These are phyloP conservation scores for Eulimnadia texana DNA, from an alignment of 1,140 invertebrate genomes.

Conservation along the genomic window DNA sequence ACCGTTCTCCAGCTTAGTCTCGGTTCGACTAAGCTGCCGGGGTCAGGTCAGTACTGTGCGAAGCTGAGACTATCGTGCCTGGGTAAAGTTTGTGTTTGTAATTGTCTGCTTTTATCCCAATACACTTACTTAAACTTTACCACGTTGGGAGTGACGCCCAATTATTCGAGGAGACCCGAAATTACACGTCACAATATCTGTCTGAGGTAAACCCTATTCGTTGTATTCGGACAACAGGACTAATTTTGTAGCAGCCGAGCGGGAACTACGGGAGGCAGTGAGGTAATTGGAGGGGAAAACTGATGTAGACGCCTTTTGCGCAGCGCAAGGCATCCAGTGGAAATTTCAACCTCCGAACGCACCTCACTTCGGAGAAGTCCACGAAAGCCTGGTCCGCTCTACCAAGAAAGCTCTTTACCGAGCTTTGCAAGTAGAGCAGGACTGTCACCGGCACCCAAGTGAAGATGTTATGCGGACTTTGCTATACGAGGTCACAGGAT, in stretches of 20 bases:
- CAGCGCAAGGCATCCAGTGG: conserved; percentile 25
- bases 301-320: conserved; percentile 17
- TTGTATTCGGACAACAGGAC: conserved; percentile 27
- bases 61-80: too few relatives aligned
- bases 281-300: conserved; percentile 23
- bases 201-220: conserved; percentile 27
- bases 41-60: too few relatives aligned
- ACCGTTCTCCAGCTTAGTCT: too few relatives aligned
- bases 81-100: too few relatives aligned
- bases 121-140: too few relatives aligned
- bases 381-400: not conserved
- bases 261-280: conserved; percentile 14
- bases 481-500: not conserved
- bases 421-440: not conserved
- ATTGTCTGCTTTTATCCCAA: too few relatives aligned
- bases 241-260: conserved; percentile 25
- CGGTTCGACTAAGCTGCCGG: too few relatives aligned
- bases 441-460: not conserved
- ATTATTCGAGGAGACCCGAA: too few relatives aligned
- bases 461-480: conserved; percentile 7
- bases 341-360: conserved; percentile 30
- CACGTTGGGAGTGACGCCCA: too few relatives aligned
- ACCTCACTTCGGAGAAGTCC: conserved; percentile 15
- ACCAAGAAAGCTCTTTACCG: not conserved
- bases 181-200: too few relatives aligned